Base-by-base conservation (phyloP, 2,113 vertebrate species). In the Gambusia affinis region DNA sequence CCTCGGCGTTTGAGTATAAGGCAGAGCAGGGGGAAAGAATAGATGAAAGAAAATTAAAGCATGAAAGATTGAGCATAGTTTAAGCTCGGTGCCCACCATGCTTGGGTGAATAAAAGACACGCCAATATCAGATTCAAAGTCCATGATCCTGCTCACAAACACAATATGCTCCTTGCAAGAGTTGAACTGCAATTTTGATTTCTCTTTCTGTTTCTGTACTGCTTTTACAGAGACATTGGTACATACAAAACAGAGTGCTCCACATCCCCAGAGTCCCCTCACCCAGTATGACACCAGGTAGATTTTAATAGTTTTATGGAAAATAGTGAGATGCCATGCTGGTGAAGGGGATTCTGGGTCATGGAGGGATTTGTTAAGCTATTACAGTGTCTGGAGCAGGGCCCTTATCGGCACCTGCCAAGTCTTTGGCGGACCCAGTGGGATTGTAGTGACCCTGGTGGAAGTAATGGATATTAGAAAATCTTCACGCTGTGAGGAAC, bases 391-490 rank as follows among this genome's bases (percentile, higher is more conserved):
- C 92, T 93, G 88, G 89, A 90, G 92, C 89, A 89, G 85, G 91
- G 90, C 91, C 90, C 92, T 95, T 95, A 94, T 95, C 94, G 91
- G 87, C 89, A 93, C 90, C 94, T 92, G 90, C 92, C 93, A 92
- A 92, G 91, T 93, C 92, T 94, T 90, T 81, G 87, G 87, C 78
- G 60, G 84, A 87, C 91, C 86, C 92, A 88, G 87, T 89, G 85
- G 92, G 91, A 94, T 93, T 93, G 93, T 85, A 88, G 89, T 94
- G 94, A 95, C 94, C 93, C 90, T 90, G 86, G 89, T 92, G 92
- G 91, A 94, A 95, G 93, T 93, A 94, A 94, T 93, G 93, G 93
- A 94, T 95, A 95, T 94, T 93, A 94, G 91, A 94, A 93, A 94
- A 92, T 92, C 90, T 90, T 85, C 90, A 87, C 81, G 76, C 87